Evolutionary conservation across 2,797 vertebrate species (phyloP), one percentile per base, ranked within the genome.

Genomic region (Salarias fasciatus): DNA sequence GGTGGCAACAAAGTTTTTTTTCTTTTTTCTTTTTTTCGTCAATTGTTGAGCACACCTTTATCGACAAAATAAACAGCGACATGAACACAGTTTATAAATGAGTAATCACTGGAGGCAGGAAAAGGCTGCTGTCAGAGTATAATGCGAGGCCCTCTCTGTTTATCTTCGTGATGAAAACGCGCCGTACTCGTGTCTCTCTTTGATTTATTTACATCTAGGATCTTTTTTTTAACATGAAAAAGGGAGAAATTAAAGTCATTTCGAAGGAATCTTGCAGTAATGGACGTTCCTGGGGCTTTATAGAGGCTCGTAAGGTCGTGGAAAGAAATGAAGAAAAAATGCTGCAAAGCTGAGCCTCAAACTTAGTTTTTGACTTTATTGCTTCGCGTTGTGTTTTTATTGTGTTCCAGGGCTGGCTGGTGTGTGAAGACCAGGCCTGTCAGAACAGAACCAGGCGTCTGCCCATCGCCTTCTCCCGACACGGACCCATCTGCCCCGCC

Each of bases 391-490:
- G 15, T 54, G 3, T 8, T 44, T 14, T 51, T 40, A 11, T 38
- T 63, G 6, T 49, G n/a, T 59, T 12, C 3, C 48, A 99, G 97
- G 94, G 95, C 47, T 99, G 97, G 97, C 87, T 98, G 67, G 85
- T 95, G 62, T 99, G 97, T 30, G 97, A 99, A 79, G 97, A 99
- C 63, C 95, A 93, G 80, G 91, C 95, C 5, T 99, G 97, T 85
- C 93, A 86, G 80, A 94, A 94, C 85, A 90, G 95, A 74, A 97
- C 92, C 61, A 94, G 94, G 11, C 94, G 92, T 11, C 83, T 98
- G 67, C 96, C 97, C 2, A 82, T 97, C 57, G 92, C 88, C 24
- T 98, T 99, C 85, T 97, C 94, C n/a, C 92, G 94, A 41, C 92
- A 90, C 2, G 97, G 96, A 37, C 96, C 97, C 30, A 85, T 97